These are phyloP conservation scores for Nyctereutes procyonoides DNA, from an alignment of 2,113 vertebrate species.

Conservation along the genomic window DNA sequence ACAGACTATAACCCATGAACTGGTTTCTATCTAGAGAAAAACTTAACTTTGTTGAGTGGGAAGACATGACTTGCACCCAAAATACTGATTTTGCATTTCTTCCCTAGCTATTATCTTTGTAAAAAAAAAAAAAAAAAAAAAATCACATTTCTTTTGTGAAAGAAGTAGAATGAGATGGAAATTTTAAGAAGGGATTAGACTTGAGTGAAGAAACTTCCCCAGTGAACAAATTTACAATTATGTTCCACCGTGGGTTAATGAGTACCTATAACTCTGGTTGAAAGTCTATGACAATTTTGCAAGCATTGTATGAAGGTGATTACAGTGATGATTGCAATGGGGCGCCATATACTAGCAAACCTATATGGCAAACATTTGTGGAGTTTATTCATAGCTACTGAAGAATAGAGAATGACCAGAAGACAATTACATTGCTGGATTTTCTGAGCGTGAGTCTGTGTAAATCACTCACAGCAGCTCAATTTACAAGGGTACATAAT, in stretches of 20 bases:
- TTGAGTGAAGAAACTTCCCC: background rate
- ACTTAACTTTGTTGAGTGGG: constrained; percentile 61
- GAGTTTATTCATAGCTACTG: background rate
- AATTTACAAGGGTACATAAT: background rate
- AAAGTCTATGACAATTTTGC: background rate
- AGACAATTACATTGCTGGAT: background rate
- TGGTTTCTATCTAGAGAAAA: constrained; percentile 75
- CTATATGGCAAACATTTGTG: background rate
- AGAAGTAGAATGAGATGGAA: background rate
- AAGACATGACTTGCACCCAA: background rate
- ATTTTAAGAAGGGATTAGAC: background rate
- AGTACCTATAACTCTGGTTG: background rate
- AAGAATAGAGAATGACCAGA: background rate
- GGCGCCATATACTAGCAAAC: background rate
- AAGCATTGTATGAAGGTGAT: background rate
- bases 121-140: background rate
- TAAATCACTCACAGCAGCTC: background rate
- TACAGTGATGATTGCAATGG: background rate
- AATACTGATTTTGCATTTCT: background rate
- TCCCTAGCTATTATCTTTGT: background rate
- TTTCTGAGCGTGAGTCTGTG: background rate
- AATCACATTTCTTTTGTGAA: constrained; percentile 17
- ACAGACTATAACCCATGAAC: constrained; percentile 54
- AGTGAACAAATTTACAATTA: background rate
- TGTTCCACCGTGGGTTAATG: background rate